A percentile compares a stretch with the other conserved stretches of the same genome.
Evolutionary conservation across 2,113 vertebrate species (phyloP).

Genomic region (Monarcha castaneiventris): DNA sequence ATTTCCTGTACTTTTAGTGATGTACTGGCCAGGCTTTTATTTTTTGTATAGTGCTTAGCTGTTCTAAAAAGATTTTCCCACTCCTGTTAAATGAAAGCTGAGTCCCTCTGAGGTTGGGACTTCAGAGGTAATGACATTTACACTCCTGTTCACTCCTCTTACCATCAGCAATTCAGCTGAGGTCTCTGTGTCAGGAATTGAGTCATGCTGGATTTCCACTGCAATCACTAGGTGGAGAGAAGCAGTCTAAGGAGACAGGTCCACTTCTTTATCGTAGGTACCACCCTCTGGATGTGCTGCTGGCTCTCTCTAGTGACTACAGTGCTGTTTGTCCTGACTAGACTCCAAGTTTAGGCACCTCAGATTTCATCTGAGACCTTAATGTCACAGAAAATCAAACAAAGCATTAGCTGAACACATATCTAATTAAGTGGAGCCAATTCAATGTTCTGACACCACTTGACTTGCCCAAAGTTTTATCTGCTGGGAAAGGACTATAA

Average conservation of each 20-base stretch:
- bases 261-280: fast-evolving
- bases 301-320: not conserved
- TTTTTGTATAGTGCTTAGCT: not conserved
- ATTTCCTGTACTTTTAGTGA: not conserved
- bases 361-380: not conserved
- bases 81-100: not conserved
- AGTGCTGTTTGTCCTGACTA: not conserved
- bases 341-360: not conserved
- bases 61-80: not conserved
- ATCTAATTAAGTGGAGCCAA: not conserved
- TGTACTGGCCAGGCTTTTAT: not conserved
- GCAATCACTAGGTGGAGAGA: not conserved
- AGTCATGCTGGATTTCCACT: not conserved
- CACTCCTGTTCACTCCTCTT: not conserved
- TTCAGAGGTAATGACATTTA: not conserved
- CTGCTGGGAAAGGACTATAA: not conserved
- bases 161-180: not conserved
- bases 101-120: not conserved
- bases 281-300: not conserved
- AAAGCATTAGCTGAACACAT: not conserved
- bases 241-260: not conserved
- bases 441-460: not conserved
- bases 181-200: not conserved
- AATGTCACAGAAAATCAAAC: not conserved
- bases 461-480: not conserved